Percentiles rank a stretch among this genome's conserved stretches.
phyloP scores from a whole-genome alignment of 1,140 invertebrate species.

The Riptortus pedestris region DNA sequence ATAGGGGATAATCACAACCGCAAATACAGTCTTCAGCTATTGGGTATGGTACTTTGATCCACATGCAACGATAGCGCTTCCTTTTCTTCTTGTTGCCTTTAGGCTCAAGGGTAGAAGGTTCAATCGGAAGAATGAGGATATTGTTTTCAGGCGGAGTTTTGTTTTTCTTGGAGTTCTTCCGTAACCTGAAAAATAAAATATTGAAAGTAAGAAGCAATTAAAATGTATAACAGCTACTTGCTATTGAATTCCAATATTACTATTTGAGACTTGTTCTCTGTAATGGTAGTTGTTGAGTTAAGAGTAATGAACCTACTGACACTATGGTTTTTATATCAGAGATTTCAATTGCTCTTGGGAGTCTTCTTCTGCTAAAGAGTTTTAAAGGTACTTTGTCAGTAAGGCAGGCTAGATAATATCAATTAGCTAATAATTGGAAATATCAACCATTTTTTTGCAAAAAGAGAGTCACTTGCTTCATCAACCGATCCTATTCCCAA shows the following conservation, averaged over 20 bases:
- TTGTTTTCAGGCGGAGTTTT: slow-evolving; percentile 30
- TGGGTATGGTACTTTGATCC: slow-evolving; percentile 40
- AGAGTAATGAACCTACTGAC: too few relatives aligned
- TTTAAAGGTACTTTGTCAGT: too few relatives aligned
- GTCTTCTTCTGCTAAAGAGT: too few relatives aligned
- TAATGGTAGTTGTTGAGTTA: too few relatives aligned
- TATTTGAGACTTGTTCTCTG: slow-evolving; percentile 20
- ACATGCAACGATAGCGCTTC: slow-evolving; percentile 35
- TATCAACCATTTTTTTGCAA: too few relatives aligned
- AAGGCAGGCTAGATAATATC: too few relatives aligned
- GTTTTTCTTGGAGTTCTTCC: slow-evolving; percentile 30
- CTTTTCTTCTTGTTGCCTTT: slow-evolving; percentile 30
- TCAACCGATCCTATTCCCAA: too few relatives aligned
- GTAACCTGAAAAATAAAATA: slow-evolving; percentile 27
- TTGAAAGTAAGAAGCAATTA: not conserved
- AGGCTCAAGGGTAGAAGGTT: not conserved
- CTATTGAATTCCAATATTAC: not conserved
- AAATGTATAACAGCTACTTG: not conserved
- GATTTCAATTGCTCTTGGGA: too few relatives aligned
- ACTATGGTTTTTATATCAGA: too few relatives aligned
- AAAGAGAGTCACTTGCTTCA: too few relatives aligned
- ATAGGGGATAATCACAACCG: slow-evolving; percentile 28
- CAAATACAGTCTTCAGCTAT: slow-evolving; percentile 37
- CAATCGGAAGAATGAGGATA: slow-evolving; percentile 22
- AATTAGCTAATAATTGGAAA: too few relatives aligned